A percentile compares a stretch with the other conserved stretches of the same genome.
Evolutionary conservation across 2,797 vertebrate species (phyloP).

Genomic region (Anomalospiza imberbis): DNA sequence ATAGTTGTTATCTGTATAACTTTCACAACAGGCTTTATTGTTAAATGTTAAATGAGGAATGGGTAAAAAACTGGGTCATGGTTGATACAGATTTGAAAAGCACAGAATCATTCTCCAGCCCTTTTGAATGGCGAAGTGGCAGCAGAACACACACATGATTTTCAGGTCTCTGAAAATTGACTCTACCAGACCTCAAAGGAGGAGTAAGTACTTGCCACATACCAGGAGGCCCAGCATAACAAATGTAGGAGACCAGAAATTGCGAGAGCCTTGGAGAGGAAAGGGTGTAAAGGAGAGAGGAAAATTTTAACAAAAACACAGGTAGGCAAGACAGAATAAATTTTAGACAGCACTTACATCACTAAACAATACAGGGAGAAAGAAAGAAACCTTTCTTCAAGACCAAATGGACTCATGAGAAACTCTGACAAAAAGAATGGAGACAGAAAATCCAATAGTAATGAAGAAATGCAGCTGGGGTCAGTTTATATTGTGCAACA

Average conservation of each 20-base stretch:
- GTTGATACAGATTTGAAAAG: background rate
- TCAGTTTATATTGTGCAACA: conserved; percentile 66
- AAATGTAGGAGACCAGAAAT: background rate
- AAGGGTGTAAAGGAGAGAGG: background rate
- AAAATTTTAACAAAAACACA: background rate
- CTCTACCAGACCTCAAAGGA: background rate
- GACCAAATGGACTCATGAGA: background rate
- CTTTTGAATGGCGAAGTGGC: background rate
- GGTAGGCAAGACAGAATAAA: background rate
- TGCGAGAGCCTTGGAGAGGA: background rate
- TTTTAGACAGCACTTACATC: background rate
- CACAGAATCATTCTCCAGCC: background rate
- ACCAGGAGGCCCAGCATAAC: background rate
- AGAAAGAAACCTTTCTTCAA: conserved; percentile 47
- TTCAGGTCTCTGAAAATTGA: background rate
- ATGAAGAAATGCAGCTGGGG: conserved; percentile 48
- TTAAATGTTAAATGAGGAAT: background rate
- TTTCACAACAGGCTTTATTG: background rate
- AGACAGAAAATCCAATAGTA: conserved; percentile 57
- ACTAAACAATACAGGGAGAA: conserved; percentile 45
- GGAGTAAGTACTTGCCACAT: background rate
- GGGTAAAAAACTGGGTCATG: background rate
- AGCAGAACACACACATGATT: background rate
- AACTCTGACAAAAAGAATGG: background rate
- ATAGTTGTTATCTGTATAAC: background rate